Evolutionary conservation across 2,888 invertebrate species (phyloP), one percentile per base, ranked within the genome.

Genomic region (Synanthedon myopaeformis): DNA sequence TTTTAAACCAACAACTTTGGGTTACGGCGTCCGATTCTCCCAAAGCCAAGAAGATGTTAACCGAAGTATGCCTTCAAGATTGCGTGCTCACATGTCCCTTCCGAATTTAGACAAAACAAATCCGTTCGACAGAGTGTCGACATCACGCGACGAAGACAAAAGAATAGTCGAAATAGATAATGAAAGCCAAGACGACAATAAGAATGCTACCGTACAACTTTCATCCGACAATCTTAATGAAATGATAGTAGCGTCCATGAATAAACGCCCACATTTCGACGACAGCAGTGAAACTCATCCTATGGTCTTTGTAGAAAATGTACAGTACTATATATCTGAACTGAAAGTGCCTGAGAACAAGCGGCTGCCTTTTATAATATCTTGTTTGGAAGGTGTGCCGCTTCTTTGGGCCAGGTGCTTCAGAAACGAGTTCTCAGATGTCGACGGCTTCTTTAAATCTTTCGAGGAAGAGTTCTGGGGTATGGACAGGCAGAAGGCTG

Each of bases 391-490:
- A 56, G 86, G 87, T 28, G 71, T 84, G 12, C 87, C 87, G 11
- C 70, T 84, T 0, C 76, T 86, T 80, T 87, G 87, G 87, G 85
- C 83, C 19, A 79, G 86, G 3, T 87, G 87, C 64, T 87, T 87
- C 57, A 74, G 73, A 58, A 74, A 59, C 55, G 87, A 87, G 57
- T 85, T 87, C 56, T 75, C 72, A 62, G 75, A 78, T 50, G 67
- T 77, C 3, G 72, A 81, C 52, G 67, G 64, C 41, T 86, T 87
- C 64, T 85, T 78, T 58, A 65, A 61, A 8, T 80, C 83, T 12
- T 87, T 87, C 55, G 86, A 86, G 62, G 78, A 82, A 59, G 87
- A 87, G 56, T 87, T 84, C 61, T 87, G 87, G 87, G 83, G 87
- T 3, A 68, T 76, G 2, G 86, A 85, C 35, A 67, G 84, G 53